These are phyloP conservation scores for Ceratina calcarata DNA, from an alignment of 1,140 invertebrate species.

Conservation along the genomic window DNA sequence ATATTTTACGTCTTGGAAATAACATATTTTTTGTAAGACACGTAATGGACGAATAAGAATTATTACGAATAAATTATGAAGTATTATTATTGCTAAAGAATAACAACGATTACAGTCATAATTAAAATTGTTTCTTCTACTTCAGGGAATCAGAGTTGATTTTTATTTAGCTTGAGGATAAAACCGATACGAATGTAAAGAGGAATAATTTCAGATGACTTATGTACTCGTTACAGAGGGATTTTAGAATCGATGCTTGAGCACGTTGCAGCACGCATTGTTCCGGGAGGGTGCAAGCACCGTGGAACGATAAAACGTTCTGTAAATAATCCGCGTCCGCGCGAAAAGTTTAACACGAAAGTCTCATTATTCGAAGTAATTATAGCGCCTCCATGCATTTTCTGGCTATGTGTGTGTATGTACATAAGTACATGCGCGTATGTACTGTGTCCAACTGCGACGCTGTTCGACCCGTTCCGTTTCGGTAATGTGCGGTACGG, in stretches of 20 bases:
- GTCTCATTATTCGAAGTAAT: conserved; percentile 59
- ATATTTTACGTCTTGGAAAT: no score
- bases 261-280: background rate
- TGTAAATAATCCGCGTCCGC: conserved; percentile 8
- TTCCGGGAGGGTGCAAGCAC: background rate
- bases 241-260: background rate
- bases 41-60: no score
- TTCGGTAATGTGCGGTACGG: conserved; percentile 33
- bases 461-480: conserved; percentile 31
- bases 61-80: no score
- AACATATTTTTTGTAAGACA: no score
- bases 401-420: background rate
- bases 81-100: no score
- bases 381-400: conserved; percentile 42
- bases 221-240: background rate
- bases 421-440: no score
- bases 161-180: no score
- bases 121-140: no score
- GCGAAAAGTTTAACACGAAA: conserved; percentile 21
- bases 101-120: no score
- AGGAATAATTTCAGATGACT: background rate
- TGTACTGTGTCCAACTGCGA: conserved; percentile 11
- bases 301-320: conserved; percentile 32
- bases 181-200: no score
- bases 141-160: no score